Evolutionary conservation across 2,888 invertebrate species (phyloP).

Genomic region (Mythimna pallens): DNA sequence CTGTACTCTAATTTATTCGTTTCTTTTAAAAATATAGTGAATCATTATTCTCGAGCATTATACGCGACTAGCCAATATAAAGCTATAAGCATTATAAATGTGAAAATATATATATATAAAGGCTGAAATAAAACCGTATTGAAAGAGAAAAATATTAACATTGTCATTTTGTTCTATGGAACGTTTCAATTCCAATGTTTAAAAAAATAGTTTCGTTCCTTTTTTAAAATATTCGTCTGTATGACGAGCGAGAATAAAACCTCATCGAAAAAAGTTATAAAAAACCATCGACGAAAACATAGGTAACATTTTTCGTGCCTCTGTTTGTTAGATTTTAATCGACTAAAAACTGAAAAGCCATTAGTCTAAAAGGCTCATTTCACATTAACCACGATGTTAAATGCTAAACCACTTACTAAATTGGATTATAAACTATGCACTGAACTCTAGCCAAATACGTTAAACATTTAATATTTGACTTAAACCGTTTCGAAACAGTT

Average conservation of each 20-base stretch:
- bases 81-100: not conserved
- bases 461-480: constrained; percentile 45
- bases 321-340: constrained; percentile 6
- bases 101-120: not conserved
- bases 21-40: not conserved
- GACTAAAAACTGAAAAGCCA: constrained; percentile 11
- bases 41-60: not conserved
- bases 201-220: constrained; percentile 15
- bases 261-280: not conserved
- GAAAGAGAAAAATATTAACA: not conserved
- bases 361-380: constrained; percentile 32
- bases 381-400: constrained; percentile 36
- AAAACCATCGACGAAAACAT: not conserved
- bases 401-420: constrained; percentile 49
- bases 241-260: not conserved
- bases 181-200: not conserved
- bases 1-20: not conserved
- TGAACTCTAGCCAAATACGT: constrained; percentile 35
- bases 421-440: constrained; percentile 40
- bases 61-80: not conserved
- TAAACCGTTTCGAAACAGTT: constrained; percentile 21
- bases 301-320: not conserved
- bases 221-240: constrained; percentile 10
- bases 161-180: constrained; percentile 5
- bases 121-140: constrained; percentile 17